These are phyloP conservation scores for Xestia ashworthii DNA, from an alignment of 2,888 invertebrate genomes.

Conservation along the genomic window DNA sequence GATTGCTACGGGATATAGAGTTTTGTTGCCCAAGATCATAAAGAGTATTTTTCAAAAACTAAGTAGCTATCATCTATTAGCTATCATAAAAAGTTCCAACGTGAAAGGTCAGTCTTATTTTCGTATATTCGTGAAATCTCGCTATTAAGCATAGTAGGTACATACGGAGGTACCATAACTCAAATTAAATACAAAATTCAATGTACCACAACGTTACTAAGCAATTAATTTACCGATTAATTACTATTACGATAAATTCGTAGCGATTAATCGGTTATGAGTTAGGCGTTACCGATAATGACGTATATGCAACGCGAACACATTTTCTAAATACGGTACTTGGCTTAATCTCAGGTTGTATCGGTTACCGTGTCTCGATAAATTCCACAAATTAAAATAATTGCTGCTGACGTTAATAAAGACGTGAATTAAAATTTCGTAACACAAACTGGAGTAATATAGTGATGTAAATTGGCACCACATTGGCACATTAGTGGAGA, in stretches of 20 bases:
- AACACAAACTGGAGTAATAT: neutral
- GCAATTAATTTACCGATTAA: slow-evolving; percentile 32
- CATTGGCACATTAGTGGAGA: neutral
- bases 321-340: slow-evolving; percentile 40
- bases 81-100: neutral
- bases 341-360: slow-evolving; percentile 8
- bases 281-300: slow-evolving; percentile 37
- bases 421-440: slow-evolving; percentile 12
- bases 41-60: neutral
- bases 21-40: neutral
- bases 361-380: slow-evolving; percentile 20
- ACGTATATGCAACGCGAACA: slow-evolving; percentile 24
- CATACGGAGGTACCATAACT: neutral
- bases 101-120: neutral
- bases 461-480: no score
- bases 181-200: slow-evolving; percentile 3
- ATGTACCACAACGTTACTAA: slow-evolving; percentile 1
- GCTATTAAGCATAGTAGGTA: neutral
- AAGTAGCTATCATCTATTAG: neutral
- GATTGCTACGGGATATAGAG: neutral
- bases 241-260: slow-evolving; percentile 30
- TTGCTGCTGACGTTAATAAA: neutral
- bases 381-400: slow-evolving; percentile 38
- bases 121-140: neutral
- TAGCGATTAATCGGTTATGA: slow-evolving; percentile 40